Conservation (phyloP, 2,888 invertebrate species). For the Holacanthella duospinosa region DNA sequence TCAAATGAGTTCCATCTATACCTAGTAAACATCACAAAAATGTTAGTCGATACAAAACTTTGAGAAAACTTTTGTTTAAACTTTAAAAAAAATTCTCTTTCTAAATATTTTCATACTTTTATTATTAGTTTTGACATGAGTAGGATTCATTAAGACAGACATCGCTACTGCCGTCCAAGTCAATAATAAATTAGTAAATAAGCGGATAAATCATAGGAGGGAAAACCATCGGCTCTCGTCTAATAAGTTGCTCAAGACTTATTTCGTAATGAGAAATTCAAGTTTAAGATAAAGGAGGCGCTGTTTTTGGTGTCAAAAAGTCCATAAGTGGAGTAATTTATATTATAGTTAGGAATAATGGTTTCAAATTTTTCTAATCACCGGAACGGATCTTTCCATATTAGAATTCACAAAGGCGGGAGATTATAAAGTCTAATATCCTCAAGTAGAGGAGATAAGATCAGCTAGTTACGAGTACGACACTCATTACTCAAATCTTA, state of each 20-base stretch:
- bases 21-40: no score
- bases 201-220: no score
- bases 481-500: slow-evolving; percentile 9
- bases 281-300: background rate
- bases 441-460: slow-evolving; percentile 5
- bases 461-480: background rate
- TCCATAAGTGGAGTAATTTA: background rate
- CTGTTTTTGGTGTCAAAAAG: background rate
- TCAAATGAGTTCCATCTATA: no score
- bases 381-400: background rate
- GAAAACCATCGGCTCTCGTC: no score
- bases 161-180: no score
- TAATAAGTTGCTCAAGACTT: background rate
- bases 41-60: no score
- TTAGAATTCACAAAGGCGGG: background rate
- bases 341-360: background rate
- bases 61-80: no score
- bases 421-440: background rate
- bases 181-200: no score
- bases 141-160: no score
- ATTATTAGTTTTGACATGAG: no score
- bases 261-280: background rate
- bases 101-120: no score
- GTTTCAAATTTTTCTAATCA: background rate
- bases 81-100: no score